Evolutionary conservation across 2,113 vertebrate species (phyloP), one percentile per base, ranked within the genome.

Genomic region (Narcine bancroftii): DNA sequence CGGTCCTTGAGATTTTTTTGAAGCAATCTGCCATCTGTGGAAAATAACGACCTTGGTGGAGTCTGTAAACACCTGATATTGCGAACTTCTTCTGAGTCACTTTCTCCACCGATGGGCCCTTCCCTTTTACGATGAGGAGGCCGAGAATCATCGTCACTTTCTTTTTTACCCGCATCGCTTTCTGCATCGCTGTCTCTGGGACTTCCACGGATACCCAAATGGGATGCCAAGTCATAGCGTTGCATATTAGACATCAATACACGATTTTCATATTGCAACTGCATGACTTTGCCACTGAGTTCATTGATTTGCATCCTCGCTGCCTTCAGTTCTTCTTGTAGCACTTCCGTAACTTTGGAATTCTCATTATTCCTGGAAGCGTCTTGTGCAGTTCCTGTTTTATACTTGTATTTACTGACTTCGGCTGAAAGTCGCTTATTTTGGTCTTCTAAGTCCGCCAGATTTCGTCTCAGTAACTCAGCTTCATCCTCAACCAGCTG

Each of bases 221-320:
- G 98, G 50, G 98, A 99, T n/a, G 98, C 98, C 94, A 99, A 94
- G 95, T 99, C 98, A 0, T 99, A 99, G 94, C 99, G 98, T 94
- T 99, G 99, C 98, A 99, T 99, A 96, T 99, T 99, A 94, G 98
- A 99, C 95, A 99, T 97, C 24, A 99, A 95, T 92, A 99, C 98
- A 1, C 98, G 97, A 95, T 99, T 99, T 96, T 99, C 98, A 0
- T 99, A 99, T 95, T 99, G 99, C 66, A 99, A 97, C 94, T 99
- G 98, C 98, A 99, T 99, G 92, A 99, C 98, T 95, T 99, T 99
- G 91, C 98, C 98, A 0, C 98, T 99, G 94, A 99, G 96, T 93
- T 99, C 99, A 0, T 99, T 99, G 95, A 99, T 97, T 94, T 99
- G 99, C 94, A 99, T 96, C 47, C 99, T 97, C 0, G 98, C 98